Percentiles rank a stretch among this genome's conserved stretches.
Evolutionary conservation across 2,797 vertebrate species (phyloP).

Genomic region (Sciaenops ocellatus): DNA sequence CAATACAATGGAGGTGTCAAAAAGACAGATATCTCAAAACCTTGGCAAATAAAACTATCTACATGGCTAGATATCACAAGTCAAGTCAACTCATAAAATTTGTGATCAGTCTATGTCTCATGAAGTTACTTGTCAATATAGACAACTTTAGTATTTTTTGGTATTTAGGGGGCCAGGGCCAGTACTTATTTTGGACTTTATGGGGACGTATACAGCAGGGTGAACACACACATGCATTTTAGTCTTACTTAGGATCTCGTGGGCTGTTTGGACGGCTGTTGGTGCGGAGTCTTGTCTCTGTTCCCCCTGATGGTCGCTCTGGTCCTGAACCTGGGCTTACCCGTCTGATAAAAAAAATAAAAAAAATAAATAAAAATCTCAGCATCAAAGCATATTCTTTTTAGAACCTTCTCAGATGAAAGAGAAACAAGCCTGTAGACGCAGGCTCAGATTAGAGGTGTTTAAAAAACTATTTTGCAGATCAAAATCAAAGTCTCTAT

Average conservation of each 20-base stretch:
- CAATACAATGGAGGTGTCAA: background rate
- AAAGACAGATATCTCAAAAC: background rate
- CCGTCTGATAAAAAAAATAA: conserved; percentile 60
- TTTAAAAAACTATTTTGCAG: background rate
- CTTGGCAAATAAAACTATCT: background rate
- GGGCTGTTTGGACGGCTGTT: conserved; percentile 86
- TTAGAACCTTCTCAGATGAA: background rate
- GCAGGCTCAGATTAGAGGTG: background rate
- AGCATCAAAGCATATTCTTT: background rate
- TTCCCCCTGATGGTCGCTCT: conserved; percentile 78
- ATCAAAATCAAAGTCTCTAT: background rate
- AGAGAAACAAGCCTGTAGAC: background rate
- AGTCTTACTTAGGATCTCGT: conserved; percentile 83
- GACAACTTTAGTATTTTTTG: background rate
- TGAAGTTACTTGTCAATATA: background rate
- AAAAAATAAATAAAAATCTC: conserved; percentile 3
- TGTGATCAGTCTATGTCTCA: background rate
- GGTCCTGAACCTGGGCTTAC: conserved; percentile 82
- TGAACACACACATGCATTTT: background rate
- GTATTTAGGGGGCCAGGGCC: background rate
- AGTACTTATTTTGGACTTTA: background rate
- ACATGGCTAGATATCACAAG: background rate
- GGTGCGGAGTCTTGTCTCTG: conserved; percentile 79
- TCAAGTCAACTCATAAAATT: background rate
- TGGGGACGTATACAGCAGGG: background rate